phyloP scores from a whole-genome alignment of 2,113 vertebrate species.

The Lates calcarifer region DNA sequence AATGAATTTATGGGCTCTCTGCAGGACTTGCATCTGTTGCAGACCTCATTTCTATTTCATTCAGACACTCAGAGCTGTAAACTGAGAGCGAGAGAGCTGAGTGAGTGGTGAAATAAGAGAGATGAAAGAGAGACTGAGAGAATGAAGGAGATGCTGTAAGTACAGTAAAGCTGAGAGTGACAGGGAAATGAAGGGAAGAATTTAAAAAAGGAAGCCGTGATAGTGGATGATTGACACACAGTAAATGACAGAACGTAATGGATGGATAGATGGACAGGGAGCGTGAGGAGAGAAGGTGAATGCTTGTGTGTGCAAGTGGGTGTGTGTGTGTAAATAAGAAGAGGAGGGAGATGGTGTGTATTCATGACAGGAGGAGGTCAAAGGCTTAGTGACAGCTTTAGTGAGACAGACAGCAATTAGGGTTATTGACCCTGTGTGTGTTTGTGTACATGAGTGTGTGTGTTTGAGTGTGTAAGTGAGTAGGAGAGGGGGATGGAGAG shows the following conservation, averaged over 20 bases:
- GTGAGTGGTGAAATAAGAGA: not conserved
- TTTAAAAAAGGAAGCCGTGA: constrained; percentile 11
- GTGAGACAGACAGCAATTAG: constrained; percentile 45
- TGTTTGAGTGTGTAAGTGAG: not conserved
- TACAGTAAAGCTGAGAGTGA: constrained; percentile 21
- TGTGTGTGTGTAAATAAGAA: not conserved
- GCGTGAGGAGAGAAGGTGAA: not conserved
- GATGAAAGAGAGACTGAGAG: not conserved
- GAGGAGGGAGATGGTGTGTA: not conserved
- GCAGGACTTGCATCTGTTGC: not conserved
- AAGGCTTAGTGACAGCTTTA: constrained; percentile 48
- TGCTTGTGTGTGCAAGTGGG: not conserved
- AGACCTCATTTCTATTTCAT: not conserved
- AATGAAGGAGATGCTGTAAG: not conserved
- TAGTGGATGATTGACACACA: constrained; percentile 34
- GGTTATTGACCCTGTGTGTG: constrained; percentile 45
- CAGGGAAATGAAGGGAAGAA: not conserved
- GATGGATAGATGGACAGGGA: not conserved
- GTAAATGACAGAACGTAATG: constrained; percentile 2
- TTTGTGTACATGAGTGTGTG: constrained; percentile 9
- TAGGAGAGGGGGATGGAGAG: too few relatives aligned
- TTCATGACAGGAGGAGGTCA: constrained; percentile 12
- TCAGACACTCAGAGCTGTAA: constrained; percentile 7
- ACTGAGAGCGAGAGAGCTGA: not conserved
- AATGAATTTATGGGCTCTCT: constrained; percentile 1